Evolutionary conservation across 2,888 invertebrate species (phyloP).

Genomic region (Heterodera filipjevi): DNA sequence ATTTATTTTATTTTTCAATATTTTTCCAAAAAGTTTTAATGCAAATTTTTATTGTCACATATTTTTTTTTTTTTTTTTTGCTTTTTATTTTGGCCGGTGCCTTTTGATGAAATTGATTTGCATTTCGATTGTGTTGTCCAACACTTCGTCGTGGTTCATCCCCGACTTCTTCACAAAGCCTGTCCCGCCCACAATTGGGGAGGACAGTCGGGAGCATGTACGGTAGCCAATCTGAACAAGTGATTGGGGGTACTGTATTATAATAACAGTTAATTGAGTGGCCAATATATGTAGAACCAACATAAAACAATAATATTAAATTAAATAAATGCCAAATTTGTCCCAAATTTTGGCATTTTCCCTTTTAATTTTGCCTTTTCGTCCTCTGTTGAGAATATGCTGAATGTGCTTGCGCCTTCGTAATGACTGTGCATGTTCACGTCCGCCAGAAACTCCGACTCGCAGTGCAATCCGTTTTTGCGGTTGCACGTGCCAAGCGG

Average conservation of each 20-base stretch:
- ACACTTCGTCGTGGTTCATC: constrained; percentile 48
- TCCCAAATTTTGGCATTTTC: background rate
- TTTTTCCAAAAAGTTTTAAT: background rate
- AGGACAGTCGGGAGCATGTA: constrained; percentile 43
- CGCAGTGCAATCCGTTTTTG: constrained; percentile 60
- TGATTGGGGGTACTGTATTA: background rate
- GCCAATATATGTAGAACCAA: background rate
- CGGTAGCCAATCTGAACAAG: constrained; percentile 38
- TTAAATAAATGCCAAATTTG: too few relatives aligned
- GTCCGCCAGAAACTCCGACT: constrained; percentile 61
- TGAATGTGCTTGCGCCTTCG: constrained; percentile 59
- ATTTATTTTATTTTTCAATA: constrained; percentile 10
- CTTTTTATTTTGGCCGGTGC: constrained; percentile 46
- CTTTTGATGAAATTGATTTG: constrained; percentile 60
- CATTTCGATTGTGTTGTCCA: constrained; percentile 57
- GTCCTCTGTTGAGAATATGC: constrained; percentile 60
- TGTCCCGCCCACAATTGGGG: constrained; percentile 57
- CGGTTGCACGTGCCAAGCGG: constrained; percentile 62
- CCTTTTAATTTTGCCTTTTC: constrained; percentile 50
- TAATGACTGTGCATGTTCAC: constrained; percentile 56
- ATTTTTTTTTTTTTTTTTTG: background rate
- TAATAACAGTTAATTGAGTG: too few relatives aligned
- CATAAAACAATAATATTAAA: too few relatives aligned
- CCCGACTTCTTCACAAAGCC: constrained; percentile 56
- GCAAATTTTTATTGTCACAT: background rate